Conservation (phyloP, 2,797 vertebrate species). For the Coranthus polyacanthus region DNA sequence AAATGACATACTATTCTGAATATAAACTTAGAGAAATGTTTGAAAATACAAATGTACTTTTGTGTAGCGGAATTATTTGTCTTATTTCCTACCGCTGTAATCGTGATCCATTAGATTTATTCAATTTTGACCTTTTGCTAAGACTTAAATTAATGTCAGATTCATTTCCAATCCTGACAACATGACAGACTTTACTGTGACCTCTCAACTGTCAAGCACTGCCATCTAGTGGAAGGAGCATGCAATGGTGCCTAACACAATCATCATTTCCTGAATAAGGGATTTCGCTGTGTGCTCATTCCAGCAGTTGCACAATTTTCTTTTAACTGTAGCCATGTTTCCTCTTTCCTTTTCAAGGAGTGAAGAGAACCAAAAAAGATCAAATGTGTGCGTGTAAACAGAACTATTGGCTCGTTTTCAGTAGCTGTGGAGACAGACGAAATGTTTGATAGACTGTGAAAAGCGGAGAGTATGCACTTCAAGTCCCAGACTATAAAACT, state of each 20-base stretch:
- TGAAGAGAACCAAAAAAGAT: too few relatives aligned
- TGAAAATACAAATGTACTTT: too few relatives aligned
- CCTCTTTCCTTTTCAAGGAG: neutral
- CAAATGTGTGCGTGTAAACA: neutral
- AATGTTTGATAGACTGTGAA: neutral
- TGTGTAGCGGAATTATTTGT: too few relatives aligned
- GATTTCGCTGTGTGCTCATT: neutral
- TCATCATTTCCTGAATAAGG: neutral
- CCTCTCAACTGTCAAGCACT: slow-evolving; percentile 9
- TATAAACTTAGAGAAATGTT: too few relatives aligned
- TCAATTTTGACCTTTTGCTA: too few relatives aligned
- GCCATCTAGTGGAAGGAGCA: slow-evolving; percentile 58
- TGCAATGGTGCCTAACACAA: too few relatives aligned
- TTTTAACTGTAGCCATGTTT: too few relatives aligned
- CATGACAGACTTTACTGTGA: neutral
- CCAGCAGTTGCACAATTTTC: too few relatives aligned
- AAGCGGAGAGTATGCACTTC: neutral
- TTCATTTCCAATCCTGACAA: neutral
- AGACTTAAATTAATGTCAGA: too few relatives aligned
- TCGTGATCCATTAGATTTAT: too few relatives aligned
- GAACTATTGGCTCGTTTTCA: slow-evolving; percentile 6
- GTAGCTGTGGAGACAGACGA: neutral
- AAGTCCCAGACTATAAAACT: neutral
- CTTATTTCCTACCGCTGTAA: too few relatives aligned
- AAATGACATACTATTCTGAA: too few relatives aligned